Conservation (phyloP, 2,113 vertebrate genomes). For the Colaptes auratus region DNA sequence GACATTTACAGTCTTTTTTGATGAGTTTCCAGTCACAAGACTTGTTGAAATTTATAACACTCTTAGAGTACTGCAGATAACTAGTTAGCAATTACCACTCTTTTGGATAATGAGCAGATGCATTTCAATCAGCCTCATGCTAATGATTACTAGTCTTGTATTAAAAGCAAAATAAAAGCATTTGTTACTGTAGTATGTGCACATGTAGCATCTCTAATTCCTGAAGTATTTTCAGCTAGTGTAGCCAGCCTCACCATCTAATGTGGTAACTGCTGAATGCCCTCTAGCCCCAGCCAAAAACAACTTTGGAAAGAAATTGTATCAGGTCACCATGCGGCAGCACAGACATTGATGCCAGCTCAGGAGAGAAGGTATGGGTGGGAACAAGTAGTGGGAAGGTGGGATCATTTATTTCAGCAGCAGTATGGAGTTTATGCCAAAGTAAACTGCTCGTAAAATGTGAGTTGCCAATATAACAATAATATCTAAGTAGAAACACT, state of each 20-base stretch:
- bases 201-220: neutral
- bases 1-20: neutral
- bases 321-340: neutral
- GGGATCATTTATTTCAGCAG: slow-evolving; percentile 1
- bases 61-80: neutral
- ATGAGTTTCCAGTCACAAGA: neutral
- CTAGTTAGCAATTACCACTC: neutral
- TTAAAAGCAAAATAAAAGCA: neutral
- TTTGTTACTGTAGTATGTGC: neutral
- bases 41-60: neutral
- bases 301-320: neutral
- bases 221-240: neutral
- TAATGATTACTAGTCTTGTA: neutral
- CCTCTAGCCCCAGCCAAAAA: neutral
- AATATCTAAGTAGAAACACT: neutral
- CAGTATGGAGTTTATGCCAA: slow-evolving; percentile 7
- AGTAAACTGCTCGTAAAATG: neutral
- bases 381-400: neutral
- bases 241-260: neutral
- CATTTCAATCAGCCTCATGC: neutral
- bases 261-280: neutral
- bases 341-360: neutral
- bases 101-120: neutral
- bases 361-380: neutral
- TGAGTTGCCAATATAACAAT: neutral